Conservation (phyloP, 1,140 invertebrate species). For the Drosophila watanabei region DNA sequence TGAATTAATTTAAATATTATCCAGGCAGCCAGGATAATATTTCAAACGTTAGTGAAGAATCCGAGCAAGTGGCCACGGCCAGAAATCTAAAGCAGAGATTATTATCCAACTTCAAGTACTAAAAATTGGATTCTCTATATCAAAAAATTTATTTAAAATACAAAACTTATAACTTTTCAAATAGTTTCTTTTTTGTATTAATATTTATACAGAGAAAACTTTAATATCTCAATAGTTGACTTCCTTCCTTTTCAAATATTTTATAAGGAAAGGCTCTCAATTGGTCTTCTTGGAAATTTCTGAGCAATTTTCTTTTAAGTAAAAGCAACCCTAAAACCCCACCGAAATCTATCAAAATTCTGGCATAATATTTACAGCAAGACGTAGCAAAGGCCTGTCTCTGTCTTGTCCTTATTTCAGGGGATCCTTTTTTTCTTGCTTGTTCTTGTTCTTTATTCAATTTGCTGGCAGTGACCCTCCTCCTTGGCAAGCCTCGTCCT, state of each 20-base stretch:
- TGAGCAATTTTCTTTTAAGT: neutral
- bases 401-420: constrained; percentile 19
- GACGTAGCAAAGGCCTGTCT: neutral
- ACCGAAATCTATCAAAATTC: constrained; percentile 36
- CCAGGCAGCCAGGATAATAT: neutral
- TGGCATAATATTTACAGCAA: constrained; percentile 36
- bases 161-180: neutral
- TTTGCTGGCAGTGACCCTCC: constrained; percentile 59
- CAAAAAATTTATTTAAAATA: neutral
- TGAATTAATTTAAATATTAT: neutral
- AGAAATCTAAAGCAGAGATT: constrained; percentile 6
- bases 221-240: neutral
- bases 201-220: too few species aligned
- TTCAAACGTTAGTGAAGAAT: neutral
- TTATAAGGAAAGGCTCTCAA: neutral
- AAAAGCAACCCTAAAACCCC: neutral
- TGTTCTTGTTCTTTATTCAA: constrained; percentile 55
- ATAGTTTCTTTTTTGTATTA: neutral
- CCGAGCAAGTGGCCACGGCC: neutral
- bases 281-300: neutral
- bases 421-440: constrained; percentile 21
- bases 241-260: neutral
- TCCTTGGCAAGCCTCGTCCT: constrained; percentile 26
- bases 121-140: neutral
- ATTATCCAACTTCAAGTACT: neutral